These are phyloP conservation scores for Brevipalpus yothersi DNA, from an alignment of 1,140 invertebrate genomes.

Conservation along the genomic window DNA sequence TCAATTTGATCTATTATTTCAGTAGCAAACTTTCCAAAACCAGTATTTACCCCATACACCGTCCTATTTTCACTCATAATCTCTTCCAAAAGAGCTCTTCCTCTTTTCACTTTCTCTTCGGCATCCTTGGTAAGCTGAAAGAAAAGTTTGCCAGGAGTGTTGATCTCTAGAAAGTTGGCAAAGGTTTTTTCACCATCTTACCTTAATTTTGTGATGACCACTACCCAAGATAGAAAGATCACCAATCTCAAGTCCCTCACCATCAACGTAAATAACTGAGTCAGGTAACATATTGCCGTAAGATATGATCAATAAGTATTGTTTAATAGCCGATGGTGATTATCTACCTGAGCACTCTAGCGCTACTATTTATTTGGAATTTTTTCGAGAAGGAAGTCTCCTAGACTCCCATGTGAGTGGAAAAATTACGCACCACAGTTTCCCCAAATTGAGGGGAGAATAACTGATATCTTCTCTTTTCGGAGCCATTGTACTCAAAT, in stretches of 20 bases:
- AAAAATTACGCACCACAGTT: no score
- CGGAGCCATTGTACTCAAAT: no score
- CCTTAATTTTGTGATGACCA: constrained; percentile 31
- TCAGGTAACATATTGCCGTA: no score
- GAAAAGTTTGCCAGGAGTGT: not conserved
- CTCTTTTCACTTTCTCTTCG: constrained; percentile 26
- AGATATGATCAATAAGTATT: no score
- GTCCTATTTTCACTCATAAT: constrained; percentile 35
- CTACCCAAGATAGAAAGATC: constrained; percentile 31
- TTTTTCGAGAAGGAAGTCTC: no score
- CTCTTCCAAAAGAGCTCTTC: constrained; percentile 31
- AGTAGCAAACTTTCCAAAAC: constrained; percentile 44
- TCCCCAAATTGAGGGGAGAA: no score
- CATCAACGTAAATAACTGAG: constrained; percentile 19
- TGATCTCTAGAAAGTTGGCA: not conserved
- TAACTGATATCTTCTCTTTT: no score
- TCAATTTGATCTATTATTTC: constrained; percentile 32
- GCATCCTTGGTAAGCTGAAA: constrained; percentile 28
- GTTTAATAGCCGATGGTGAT: no score
- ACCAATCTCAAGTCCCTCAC: constrained; percentile 29
- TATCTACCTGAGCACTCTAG: no score
- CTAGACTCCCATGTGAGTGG: no score
- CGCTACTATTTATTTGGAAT: no score
- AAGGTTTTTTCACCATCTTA: constrained; percentile 12
- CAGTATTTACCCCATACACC: constrained; percentile 49